These are phyloP conservation scores for Folsomia candida DNA, from an alignment of 2,888 invertebrate species.

Conservation along the genomic window DNA sequence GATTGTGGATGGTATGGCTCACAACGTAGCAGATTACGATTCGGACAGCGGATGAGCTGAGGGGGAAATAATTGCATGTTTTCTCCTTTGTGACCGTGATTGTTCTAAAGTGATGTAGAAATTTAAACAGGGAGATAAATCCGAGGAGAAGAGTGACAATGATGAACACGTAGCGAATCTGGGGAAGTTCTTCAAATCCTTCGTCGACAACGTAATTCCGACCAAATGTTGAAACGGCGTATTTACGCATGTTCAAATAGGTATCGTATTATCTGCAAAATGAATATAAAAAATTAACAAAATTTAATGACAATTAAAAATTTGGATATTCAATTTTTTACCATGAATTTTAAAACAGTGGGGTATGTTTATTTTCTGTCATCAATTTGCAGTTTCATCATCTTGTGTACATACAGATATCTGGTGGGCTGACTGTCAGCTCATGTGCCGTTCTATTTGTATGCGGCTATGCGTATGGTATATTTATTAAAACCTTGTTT, in stretches of 20 bases:
- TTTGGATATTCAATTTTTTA: too few relatives aligned
- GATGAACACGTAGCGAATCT: constrained; percentile 22
- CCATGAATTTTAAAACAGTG: too few relatives aligned
- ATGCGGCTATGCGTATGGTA: too few relatives aligned
- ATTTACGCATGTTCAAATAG: constrained; percentile 29
- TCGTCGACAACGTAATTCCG: constrained; percentile 25
- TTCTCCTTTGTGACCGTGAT: constrained; percentile 16
- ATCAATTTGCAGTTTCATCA: too few relatives aligned
- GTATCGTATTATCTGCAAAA: too few relatives aligned
- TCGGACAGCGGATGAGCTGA: constrained; percentile 14
- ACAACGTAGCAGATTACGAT: constrained; percentile 23
- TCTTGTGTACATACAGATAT: too few relatives aligned
- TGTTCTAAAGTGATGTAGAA: constrained; percentile 15
- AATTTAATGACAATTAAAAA: too few relatives aligned
- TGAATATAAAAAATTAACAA: too few relatives aligned
- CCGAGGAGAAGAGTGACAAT: constrained; percentile 24
- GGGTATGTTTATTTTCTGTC: too few relatives aligned
- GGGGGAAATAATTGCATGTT: constrained; percentile 26
- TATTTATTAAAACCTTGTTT: too few relatives aligned
- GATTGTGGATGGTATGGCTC: constrained; percentile 29
- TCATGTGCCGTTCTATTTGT: too few relatives aligned
- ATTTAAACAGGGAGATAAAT: constrained; percentile 16
- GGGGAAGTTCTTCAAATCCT: constrained; percentile 24
- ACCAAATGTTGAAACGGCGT: constrained; percentile 22
- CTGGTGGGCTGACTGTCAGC: too few relatives aligned